These are phyloP conservation scores for Pitangus sulphuratus DNA, from an alignment of 2,797 vertebrate genomes.

Conservation along the genomic window DNA sequence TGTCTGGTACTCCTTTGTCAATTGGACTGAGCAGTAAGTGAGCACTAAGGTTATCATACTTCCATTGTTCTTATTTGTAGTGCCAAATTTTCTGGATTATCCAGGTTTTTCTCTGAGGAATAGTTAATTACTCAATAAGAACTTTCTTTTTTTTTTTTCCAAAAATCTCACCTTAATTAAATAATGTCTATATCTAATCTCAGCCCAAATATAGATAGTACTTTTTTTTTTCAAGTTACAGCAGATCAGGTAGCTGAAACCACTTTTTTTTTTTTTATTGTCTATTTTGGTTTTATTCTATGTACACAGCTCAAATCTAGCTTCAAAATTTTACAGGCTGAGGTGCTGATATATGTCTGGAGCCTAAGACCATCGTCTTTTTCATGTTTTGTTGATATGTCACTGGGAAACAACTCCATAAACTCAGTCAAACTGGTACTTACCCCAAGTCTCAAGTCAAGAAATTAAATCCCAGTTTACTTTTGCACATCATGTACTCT, in stretches of 20 bases:
- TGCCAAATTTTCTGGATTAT: background rate
- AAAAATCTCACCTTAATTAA: background rate
- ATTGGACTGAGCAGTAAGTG: background rate
- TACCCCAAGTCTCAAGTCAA: background rate
- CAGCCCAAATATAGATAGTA: background rate
- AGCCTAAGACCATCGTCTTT: background rate
- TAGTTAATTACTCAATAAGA: background rate
- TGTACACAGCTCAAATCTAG: background rate
- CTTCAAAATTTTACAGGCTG: background rate
- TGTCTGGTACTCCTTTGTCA: background rate
- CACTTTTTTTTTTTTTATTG: rapidly evolving
- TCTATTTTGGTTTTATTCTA: background rate
- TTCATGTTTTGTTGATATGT: background rate
- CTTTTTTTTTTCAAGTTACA: background rate
- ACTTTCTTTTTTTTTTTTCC: too few relatives aligned
- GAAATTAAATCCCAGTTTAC: background rate
- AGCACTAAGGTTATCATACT: background rate
- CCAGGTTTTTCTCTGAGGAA: background rate
- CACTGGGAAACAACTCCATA: background rate
- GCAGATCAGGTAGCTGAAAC: background rate
- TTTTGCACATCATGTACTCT: background rate
- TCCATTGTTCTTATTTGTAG: background rate
- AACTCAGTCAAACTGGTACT: background rate
- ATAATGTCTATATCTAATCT: background rate
- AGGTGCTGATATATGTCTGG: background rate